phyloP scores from a whole-genome alignment of 2,888 invertebrate species.

The Malthinus flaveolus region DNA sequence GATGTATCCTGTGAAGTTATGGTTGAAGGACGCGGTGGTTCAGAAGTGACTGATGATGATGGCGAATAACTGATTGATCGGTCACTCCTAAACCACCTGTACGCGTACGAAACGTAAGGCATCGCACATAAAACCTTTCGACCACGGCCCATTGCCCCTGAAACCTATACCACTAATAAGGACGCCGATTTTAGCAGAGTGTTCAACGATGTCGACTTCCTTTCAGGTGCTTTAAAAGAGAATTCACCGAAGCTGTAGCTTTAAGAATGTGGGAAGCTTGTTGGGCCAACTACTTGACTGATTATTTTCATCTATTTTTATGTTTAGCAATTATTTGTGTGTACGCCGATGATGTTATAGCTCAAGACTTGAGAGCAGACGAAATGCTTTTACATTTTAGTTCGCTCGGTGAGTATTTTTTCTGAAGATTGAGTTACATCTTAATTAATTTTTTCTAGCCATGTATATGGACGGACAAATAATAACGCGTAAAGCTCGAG shows the following conservation, averaged over 20 bases:
- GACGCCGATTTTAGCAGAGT: too few relatives aligned
- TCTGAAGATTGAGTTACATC: neutral
- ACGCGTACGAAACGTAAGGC: too few relatives aligned
- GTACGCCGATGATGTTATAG: slow-evolving; percentile 91
- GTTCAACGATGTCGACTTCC: neutral
- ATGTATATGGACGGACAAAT: slow-evolving; percentile 97
- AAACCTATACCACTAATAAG: too few relatives aligned
- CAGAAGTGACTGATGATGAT: too few relatives aligned
- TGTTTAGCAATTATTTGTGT: slow-evolving; percentile 91
- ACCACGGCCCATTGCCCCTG: too few relatives aligned
- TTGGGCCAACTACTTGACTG: slow-evolving; percentile 95
- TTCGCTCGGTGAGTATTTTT: slow-evolving; percentile 66
- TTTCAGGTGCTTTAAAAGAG: slow-evolving; percentile 86
- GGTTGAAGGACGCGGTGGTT: too few relatives aligned
- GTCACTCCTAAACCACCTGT: too few relatives aligned
- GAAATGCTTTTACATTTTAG: slow-evolving; percentile 95
- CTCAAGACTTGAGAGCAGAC: slow-evolving; percentile 88
- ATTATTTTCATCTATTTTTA: slow-evolving; percentile 94
- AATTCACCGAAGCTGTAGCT: slow-evolving; percentile 87
- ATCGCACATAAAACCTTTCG: too few relatives aligned
- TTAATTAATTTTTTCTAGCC: slow-evolving; percentile 58
- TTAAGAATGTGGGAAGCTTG: slow-evolving; percentile 95
- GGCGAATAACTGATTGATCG: too few relatives aligned
- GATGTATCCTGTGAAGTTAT: too few relatives aligned
- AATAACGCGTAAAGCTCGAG: slow-evolving; percentile 89